Percentiles rank a stretch among this genome's conserved stretches.
Evolutionary conservation across 2,888 invertebrate species (phyloP).

Genomic region (Encarsia formosa): DNA sequence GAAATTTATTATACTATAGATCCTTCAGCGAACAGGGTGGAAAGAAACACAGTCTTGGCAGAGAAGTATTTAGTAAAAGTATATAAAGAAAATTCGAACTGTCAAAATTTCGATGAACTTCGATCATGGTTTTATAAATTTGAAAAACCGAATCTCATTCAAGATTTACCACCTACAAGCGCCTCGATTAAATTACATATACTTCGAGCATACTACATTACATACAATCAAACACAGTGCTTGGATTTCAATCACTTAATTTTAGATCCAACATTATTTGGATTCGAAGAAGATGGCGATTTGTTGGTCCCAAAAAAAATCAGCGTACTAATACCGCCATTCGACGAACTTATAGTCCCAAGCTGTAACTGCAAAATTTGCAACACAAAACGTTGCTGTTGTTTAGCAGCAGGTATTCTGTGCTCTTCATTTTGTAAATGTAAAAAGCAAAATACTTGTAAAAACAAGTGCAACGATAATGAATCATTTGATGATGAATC

Average conservation of each 20-base stretch:
- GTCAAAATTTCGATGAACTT: conserved; percentile 2
- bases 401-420: too few species aligned
- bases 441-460: too few species aligned
- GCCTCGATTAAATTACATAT: not conserved
- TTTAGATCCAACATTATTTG: not conserved
- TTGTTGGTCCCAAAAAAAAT: not conserved
- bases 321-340: too few species aligned
- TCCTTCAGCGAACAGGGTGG: not conserved
- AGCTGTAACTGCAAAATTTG: too few species aligned
- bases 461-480: too few species aligned
- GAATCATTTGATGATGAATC: too few species aligned
- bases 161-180: conserved; percentile 6
- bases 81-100: not conserved
- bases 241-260: not conserved
- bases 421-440: too few species aligned
- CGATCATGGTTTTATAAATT: conserved; percentile 2
- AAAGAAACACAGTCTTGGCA: not conserved
- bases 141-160: not conserved
- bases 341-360: too few species aligned
- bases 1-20: not conserved
- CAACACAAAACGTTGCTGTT: too few species aligned
- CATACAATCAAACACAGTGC: not conserved
- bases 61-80: conserved; percentile 3
- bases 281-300: not conserved
- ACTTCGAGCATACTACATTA: conserved; percentile 3